Percentiles rank a stretch among this genome's conserved stretches.
These are phyloP conservation scores for Alloplasta piceator DNA, from an alignment of 2,888 invertebrate species.

Conservation along the genomic window DNA sequence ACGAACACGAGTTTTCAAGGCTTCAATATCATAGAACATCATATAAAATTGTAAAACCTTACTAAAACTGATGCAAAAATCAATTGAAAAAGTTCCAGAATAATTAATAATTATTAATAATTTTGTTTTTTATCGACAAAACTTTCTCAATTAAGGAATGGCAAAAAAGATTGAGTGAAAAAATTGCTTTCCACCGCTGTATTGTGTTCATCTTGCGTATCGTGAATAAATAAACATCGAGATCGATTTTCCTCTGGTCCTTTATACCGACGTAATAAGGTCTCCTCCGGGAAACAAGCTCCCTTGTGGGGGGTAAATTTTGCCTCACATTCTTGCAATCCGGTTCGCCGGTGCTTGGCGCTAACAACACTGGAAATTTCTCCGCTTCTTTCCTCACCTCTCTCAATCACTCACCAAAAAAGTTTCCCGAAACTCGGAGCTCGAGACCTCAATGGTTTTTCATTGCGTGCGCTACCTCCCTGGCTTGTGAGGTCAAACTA, in stretches of 20 bases:
- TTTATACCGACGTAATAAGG: not conserved
- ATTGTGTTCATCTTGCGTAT: no score
- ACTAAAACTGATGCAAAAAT: no score
- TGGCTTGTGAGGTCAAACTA: conserved; percentile 36
- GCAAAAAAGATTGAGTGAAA: not conserved
- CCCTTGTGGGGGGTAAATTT: not conserved
- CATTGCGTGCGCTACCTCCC: conserved; percentile 27
- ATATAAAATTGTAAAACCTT: no score
- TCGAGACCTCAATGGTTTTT: conserved; percentile 55
- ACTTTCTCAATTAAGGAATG: not conserved
- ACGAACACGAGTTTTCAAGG: no score
- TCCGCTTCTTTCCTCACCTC: conserved; percentile 56
- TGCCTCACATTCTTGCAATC: conserved; percentile 30
- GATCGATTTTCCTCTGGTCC: conserved; percentile 5
- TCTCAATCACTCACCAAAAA: conserved; percentile 37
- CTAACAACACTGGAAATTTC: conserved; percentile 76
- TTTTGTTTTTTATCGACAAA: no score
- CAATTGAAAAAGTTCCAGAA: no score
- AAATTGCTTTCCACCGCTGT: not conserved
- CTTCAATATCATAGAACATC: no score
- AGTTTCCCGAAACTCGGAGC: conserved; percentile 36
- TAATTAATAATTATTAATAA: no score
- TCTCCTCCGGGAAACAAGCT: conserved; percentile 18
- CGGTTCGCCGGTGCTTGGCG: conserved; percentile 69
- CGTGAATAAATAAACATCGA: no score